phyloP scores from a whole-genome alignment of 2,113 vertebrate species.

The Pagrus major region DNA sequence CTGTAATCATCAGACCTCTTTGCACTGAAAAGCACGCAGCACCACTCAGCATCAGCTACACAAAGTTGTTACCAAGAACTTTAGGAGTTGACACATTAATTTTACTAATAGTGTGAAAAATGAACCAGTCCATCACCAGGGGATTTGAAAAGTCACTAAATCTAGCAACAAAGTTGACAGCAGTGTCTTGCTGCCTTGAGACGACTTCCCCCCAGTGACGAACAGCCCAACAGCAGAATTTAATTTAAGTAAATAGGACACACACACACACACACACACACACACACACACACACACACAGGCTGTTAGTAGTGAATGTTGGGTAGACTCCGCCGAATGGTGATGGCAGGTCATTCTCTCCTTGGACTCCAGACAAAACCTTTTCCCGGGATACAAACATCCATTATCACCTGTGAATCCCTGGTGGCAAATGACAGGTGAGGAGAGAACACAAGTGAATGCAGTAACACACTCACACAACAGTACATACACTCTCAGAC shows the following conservation, averaged over 20 bases:
- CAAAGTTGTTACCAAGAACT: background rate
- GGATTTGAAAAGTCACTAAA: conserved; percentile 30
- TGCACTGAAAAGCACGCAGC: background rate
- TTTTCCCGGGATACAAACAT: conserved; percentile 43
- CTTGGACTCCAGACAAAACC: conserved; percentile 37
- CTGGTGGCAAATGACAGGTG: conserved; percentile 29
- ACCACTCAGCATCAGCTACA: background rate
- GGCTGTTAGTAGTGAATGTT: conserved; percentile 18
- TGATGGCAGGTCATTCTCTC: conserved; percentile 53
- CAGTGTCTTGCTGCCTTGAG: background rate
- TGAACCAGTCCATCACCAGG: background rate
- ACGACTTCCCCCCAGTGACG: conserved; percentile 3
- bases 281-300: conserved; percentile 1
- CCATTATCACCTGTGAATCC: conserved; percentile 53
- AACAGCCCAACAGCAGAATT: conserved; percentile 13
- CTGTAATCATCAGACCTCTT: background rate
- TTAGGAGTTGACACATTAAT: background rate
- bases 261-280: background rate
- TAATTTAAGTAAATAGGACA: conserved; percentile 28
- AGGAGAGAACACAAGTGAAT: conserved; percentile 4
- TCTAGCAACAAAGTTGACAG: conserved; percentile 24
- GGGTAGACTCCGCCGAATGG: conserved; percentile 25
- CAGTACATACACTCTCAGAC: background rate
- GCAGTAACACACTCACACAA: background rate
- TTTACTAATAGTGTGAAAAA: conserved; percentile 4